phyloP scores from a whole-genome alignment of 2,888 invertebrate genomes.

The Mesorhabditis sp. region DNA sequence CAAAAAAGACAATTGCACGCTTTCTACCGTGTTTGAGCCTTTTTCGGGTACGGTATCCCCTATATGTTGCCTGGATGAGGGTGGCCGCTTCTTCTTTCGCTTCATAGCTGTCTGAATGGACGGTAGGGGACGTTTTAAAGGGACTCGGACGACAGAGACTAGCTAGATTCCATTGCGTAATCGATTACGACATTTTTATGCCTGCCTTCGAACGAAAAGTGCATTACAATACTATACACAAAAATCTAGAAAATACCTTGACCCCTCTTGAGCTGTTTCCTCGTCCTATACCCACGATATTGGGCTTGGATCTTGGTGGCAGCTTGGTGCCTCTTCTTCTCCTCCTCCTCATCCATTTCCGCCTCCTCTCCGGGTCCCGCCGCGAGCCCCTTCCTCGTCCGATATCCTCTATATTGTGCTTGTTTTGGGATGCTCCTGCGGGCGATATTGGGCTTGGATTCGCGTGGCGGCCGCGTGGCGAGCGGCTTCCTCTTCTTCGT shows the following conservation, averaged over 20 bases:
- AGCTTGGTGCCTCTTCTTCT: slow-evolving; percentile 16
- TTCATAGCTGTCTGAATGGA: too few species aligned
- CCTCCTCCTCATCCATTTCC: slow-evolving; percentile 12
- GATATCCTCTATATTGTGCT: neutral
- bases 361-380: slow-evolving; percentile 8
- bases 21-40: slow-evolving; percentile 9
- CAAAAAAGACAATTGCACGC: neutral
- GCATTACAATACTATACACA: neutral
- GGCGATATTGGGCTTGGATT: neutral
- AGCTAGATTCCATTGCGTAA: too few species aligned
- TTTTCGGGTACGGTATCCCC: slow-evolving; percentile 21
- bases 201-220: too few species aligned
- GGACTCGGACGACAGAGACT: too few species aligned
- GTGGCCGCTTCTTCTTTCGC: slow-evolving; percentile 16
- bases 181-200: too few species aligned
- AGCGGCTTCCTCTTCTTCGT: neutral
- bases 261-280: slow-evolving; percentile 14
- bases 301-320: slow-evolving; percentile 23
- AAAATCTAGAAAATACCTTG: neutral
- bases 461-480: neutral
- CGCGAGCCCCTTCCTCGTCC: slow-evolving; percentile 1
- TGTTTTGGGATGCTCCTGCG: neutral
- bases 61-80: slow-evolving; percentile 17
- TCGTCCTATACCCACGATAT: slow-evolving; percentile 18
- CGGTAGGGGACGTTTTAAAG: too few species aligned